Evolutionary conservation across 2,888 invertebrate genomes (phyloP).

Genomic region (Archips xylosteana): DNA sequence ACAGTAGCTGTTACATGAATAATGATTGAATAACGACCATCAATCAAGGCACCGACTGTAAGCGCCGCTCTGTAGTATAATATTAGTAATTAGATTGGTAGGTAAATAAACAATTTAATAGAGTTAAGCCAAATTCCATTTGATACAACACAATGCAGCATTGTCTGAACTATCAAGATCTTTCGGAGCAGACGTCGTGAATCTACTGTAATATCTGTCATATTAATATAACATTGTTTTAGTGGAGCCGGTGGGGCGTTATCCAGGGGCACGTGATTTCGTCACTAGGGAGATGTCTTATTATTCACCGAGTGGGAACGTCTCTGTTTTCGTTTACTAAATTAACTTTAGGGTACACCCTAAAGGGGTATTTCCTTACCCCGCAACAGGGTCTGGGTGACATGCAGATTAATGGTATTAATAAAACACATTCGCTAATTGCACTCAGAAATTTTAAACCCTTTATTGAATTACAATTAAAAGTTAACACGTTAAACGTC

Average conservation of each 20-base stretch:
- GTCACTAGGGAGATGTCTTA: slow-evolving; percentile 74
- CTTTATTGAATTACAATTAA: slow-evolving; percentile 35
- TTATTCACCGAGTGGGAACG: slow-evolving; percentile 70
- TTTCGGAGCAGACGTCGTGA: slow-evolving; percentile 55
- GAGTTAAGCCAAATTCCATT: slow-evolving; percentile 50
- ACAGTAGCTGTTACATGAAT: not conserved
- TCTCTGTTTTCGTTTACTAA: slow-evolving; percentile 74
- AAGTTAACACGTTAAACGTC: not conserved
- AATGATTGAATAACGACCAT: not conserved
- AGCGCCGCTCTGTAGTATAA: not conserved
- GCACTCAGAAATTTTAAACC: slow-evolving; percentile 52
- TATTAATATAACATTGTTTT: slow-evolving; percentile 57
- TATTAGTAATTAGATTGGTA: slow-evolving; percentile 29
- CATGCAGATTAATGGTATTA: slow-evolving; percentile 71
- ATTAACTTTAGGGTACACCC: slow-evolving; percentile 69
- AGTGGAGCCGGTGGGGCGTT: slow-evolving; percentile 50
- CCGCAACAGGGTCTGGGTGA: slow-evolving; percentile 59
- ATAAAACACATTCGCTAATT: slow-evolving; percentile 69
- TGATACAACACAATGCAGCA: slow-evolving; percentile 52
- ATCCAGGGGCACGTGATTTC: slow-evolving; percentile 63
- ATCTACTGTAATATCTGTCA: slow-evolving; percentile 58
- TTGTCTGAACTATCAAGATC: slow-evolving; percentile 62
- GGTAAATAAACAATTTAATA: slow-evolving; percentile 44
- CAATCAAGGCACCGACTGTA: not conserved
- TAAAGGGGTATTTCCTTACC: slow-evolving; percentile 63